Percentiles rank a stretch among this genome's conserved stretches.
Evolutionary conservation across 2,797 vertebrate genomes (phyloP).

Genomic region (Cephalopachus bancanus): DNA sequence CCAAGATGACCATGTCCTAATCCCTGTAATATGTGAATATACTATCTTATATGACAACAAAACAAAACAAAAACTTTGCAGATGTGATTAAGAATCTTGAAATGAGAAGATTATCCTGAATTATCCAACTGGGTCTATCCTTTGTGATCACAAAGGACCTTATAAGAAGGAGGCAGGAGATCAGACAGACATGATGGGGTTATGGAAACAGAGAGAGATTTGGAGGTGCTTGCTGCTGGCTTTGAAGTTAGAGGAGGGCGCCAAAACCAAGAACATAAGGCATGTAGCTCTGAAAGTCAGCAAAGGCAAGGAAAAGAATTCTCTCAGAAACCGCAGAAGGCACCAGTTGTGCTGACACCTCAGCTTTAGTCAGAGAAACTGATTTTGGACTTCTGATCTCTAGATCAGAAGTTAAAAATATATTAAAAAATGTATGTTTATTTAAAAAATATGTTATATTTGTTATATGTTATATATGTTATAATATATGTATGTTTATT

Average conservation of each 20-base stretch:
- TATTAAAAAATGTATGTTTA: background rate
- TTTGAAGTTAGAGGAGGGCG: background rate
- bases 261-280: background rate
- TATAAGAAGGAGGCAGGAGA: background rate
- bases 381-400: background rate
- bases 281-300: background rate
- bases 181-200: background rate
- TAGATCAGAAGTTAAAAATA: background rate
- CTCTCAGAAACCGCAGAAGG: background rate
- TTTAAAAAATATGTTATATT: background rate
- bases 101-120: background rate
- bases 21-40: background rate
- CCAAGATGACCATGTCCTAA: background rate
- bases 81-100: background rate
- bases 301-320: background rate
- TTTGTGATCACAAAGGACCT: background rate
- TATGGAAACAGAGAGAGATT: background rate
- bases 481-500: background rate
- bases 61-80: background rate
- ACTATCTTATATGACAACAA: background rate
- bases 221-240: background rate
- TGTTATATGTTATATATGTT: no score
- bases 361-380: background rate
- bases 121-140: background rate
- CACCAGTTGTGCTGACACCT: background rate